A percentile compares a stretch with the other conserved stretches of the same genome.
These are phyloP conservation scores for Salvelinus namaycush DNA, from an alignment of 2,113 vertebrate species.

Conservation along the genomic window DNA sequence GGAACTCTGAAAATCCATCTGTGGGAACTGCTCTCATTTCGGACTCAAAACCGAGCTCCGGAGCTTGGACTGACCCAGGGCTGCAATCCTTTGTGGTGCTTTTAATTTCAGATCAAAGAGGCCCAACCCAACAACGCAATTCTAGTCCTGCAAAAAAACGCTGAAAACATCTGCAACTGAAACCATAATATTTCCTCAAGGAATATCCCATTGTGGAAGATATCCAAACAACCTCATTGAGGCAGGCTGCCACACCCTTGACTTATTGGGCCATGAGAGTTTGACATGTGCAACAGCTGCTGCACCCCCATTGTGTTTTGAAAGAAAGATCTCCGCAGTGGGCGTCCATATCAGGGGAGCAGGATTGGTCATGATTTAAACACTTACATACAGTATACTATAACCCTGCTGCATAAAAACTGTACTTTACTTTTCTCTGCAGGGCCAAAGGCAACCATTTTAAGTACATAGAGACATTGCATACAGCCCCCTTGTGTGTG, in stretches of 20 bases:
- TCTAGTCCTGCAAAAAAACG: slow-evolving; percentile 58
- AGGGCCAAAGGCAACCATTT: slow-evolving; percentile 27
- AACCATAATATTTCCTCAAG: slow-evolving; percentile 54
- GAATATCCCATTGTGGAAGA: slow-evolving; percentile 51
- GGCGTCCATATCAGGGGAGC: not conserved
- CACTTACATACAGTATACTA: not conserved
- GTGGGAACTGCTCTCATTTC: slow-evolving; percentile 30
- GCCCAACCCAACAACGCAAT: slow-evolving; percentile 49
- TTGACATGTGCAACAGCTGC: slow-evolving; percentile 12
- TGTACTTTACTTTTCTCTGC: slow-evolving; percentile 23
- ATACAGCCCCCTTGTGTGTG: not conserved
- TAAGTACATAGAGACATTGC: not conserved
- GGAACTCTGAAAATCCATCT: slow-evolving; percentile 58
- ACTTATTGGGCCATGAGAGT: slow-evolving; percentile 53
- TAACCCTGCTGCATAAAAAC: not conserved
- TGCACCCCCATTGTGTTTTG: slow-evolving; percentile 44
- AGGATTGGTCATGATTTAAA: not conserved
- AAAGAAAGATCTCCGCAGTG: slow-evolving; percentile 24
- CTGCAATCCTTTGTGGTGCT: slow-evolving; percentile 60
- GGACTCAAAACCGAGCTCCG: not conserved
- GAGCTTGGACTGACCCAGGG: not conserved
- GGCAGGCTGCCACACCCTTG: slow-evolving; percentile 53
- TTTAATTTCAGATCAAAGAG: slow-evolving; percentile 66
- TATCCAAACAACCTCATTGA: slow-evolving; percentile 60
- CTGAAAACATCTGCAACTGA: slow-evolving; percentile 61